phyloP scores from a whole-genome alignment of 2,797 vertebrate genomes.

The Oryzias sinensis region DNA sequence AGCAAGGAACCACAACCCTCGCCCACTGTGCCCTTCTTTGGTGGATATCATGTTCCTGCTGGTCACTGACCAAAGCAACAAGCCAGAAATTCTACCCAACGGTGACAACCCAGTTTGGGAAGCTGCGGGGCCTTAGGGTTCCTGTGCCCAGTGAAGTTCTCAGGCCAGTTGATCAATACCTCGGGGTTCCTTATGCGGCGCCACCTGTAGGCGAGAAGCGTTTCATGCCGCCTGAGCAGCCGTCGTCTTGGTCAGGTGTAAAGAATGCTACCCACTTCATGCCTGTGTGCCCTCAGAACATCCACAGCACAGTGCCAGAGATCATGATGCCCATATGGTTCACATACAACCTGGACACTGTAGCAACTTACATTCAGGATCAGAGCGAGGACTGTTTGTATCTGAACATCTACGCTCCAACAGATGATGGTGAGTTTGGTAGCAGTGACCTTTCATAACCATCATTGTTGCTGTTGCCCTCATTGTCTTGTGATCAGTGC shows the following conservation, averaged over 20 bases:
- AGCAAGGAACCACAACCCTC: conserved; percentile 70
- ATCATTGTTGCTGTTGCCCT: conserved; percentile 22
- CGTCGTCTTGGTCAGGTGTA: conserved; percentile 86
- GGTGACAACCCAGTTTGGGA: conserved; percentile 88
- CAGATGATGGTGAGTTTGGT: conserved; percentile 84
- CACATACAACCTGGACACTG: conserved; percentile 91
- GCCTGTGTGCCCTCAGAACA: conserved; percentile 91
- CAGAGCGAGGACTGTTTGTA: conserved; percentile 93
- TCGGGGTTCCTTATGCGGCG: conserved; percentile 88
- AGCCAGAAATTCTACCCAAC: conserved; percentile 84
- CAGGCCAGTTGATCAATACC: conserved; percentile 82
- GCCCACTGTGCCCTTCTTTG: conserved; percentile 76
- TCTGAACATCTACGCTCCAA: conserved; percentile 90
- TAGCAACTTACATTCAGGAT: conserved; percentile 89
- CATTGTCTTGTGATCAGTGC: conserved; percentile 31
- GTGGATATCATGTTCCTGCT: conserved; percentile 77
- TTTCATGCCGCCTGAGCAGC: conserved; percentile 88
- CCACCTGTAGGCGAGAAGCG: conserved; percentile 86
- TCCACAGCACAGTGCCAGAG: conserved; percentile 87
- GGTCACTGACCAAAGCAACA: conserved; percentile 73
- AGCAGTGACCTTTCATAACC: conserved; percentile 18
- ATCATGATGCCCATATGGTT: conserved; percentile 96
- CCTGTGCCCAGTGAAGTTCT: conserved; percentile 87
- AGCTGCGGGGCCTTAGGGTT: conserved; percentile 84
- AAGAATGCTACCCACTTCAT: conserved; percentile 89